Base-by-base conservation (phyloP, 2,888 invertebrate species). In the Macrophya annulata region DNA sequence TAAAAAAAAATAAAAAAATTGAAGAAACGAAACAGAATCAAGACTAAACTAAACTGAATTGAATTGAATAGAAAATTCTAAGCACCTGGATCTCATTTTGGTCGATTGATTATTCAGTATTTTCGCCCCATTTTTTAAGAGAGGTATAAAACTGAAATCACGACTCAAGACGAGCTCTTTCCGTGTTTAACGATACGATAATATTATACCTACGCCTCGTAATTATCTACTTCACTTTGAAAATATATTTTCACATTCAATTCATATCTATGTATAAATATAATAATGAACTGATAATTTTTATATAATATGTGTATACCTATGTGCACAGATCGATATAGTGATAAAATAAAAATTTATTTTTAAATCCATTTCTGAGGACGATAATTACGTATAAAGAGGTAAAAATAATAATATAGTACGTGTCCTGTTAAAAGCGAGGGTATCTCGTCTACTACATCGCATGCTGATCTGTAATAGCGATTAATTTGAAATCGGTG, bases 31-130 rank as follows among this genome's bases (percentile, higher is more conserved):
- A 51, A 76, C 45, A 21, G 25, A 55, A 55, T 59, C 59, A 2
- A n/a, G 25, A 76, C 48, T 31, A 25, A 21, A 31, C 10, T 62
- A 12, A 62, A 62, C 25, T 62, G 25, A 25, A 48, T 48, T 12
- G 48, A 48, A 48, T 4, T 48, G 48, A 17, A 45, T 21, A 12
- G 45, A 45, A 45, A 59, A 55, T n/a, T n/a, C 31, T 9, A 71
- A 40, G 17, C n/a, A 17, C n/a, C 71, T 40, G n/a, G n/a, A 6
- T 31, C 17, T 71, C n/a, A 2, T 40, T 71, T 40, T 37, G n/a
- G 71, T n/a, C 71, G 71, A 71, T 71, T 71, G 40, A 71, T 71
- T 37, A 71, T 71, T 71, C 40, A 40, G 68, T 68, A 71, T 15
- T 15, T 71, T 71, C n/a, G 2, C 17, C 40, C 17, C n/a, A 43